phyloP scores from a whole-genome alignment of 2,797 vertebrate species.

The Bothrops alternatus region DNA sequence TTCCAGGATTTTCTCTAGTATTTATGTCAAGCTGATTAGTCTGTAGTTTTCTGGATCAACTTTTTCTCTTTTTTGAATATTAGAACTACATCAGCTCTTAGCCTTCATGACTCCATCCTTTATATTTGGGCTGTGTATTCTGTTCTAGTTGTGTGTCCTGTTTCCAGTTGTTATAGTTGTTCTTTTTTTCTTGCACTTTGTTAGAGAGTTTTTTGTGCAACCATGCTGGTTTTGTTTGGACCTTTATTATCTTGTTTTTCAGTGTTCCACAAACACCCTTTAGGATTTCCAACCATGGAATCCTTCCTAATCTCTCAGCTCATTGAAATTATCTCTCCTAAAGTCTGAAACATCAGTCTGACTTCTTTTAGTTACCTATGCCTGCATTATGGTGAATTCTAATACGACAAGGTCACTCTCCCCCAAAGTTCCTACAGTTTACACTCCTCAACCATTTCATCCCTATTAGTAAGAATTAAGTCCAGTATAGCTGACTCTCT shows the following conservation, averaged over 20 bases:
- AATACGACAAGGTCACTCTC: not conserved
- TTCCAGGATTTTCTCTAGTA: not conserved
- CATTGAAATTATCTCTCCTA: not conserved
- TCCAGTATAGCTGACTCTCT: not conserved
- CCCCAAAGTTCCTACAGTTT: not conserved
- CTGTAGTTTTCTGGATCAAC: not conserved
- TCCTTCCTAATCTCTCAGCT: not conserved
- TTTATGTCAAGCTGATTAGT: not conserved
- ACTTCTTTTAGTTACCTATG: not conserved
- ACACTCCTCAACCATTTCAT: not conserved
- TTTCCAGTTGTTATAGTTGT: not conserved
- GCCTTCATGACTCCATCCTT: not conserved
- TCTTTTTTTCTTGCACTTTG: not conserved
- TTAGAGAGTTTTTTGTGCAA: not conserved
- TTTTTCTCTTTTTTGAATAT: not conserved
- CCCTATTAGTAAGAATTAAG: not conserved
- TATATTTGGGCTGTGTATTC: not conserved
- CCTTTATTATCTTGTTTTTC: not conserved
- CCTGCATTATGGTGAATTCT: not conserved
- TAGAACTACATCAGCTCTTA: not conserved
- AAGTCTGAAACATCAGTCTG: not conserved
- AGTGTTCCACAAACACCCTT: not conserved
- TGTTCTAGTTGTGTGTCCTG: not conserved
- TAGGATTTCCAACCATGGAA: not conserved
- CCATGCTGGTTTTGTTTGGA: not conserved